Conservation (phyloP, 2,888 invertebrate species). For the Ditula angustiorana region DNA sequence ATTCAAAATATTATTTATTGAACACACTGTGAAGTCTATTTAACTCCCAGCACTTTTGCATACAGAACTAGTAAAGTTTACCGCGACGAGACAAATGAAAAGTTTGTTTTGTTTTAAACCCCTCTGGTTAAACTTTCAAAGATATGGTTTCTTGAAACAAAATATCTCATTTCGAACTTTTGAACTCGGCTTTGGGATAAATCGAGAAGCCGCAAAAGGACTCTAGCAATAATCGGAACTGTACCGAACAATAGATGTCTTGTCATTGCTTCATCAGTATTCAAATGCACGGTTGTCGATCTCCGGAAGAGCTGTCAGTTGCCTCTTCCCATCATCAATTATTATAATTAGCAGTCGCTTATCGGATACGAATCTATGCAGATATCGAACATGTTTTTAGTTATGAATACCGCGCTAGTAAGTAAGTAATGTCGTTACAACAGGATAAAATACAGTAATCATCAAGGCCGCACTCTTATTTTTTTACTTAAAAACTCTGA, state of each 20-base stretch:
- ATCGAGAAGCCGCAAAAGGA: background rate
- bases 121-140: constrained; percentile 19
- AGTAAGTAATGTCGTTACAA: background rate
- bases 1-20: constrained; percentile 17
- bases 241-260: constrained; percentile 6
- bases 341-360: constrained; percentile 33
- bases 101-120: constrained; percentile 24
- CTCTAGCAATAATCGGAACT: background rate
- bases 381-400: background rate
- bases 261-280: constrained; percentile 13
- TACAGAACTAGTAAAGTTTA: constrained; percentile 6
- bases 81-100: constrained; percentile 18
- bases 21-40: constrained; percentile 1
- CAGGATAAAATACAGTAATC: no score
- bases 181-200: constrained; percentile 1
- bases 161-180: constrained; percentile 20
- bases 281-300: constrained; percentile 16
- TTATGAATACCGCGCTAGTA: background rate
- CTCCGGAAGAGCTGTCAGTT: constrained; percentile 33
- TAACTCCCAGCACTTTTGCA: constrained; percentile 13
- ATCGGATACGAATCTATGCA: constrained; percentile 13
- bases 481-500: no score
- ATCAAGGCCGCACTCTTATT: no score
- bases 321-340: constrained; percentile 35
- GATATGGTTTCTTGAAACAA: constrained; percentile 22